Base-by-base conservation (phyloP, 53 echinoderm and acorn worm species). In the Holothuria leucospilota region DNA sequence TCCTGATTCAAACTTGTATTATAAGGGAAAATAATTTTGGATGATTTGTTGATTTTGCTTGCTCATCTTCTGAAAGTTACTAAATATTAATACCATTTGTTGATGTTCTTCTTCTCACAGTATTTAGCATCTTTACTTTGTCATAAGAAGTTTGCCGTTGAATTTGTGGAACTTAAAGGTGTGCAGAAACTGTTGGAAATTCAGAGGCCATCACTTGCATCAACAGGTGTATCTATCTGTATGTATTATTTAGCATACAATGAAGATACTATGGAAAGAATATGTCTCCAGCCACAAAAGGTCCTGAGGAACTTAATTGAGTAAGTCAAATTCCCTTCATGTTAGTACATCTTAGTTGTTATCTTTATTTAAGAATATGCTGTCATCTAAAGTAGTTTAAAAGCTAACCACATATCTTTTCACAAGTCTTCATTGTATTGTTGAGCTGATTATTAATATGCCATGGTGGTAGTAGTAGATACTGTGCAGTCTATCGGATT, bases 101-200 rank as follows among this genome's bases (percentile, higher is more conserved):
- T 46, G 46, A 56, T 56, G 56, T 56, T 39, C 24, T 13, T 67
- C 5, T 29, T 73, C 59, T 29, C 26, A 46, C 71, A 99, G 99
- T 99, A 99, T 74, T 81, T 99, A 30, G 94, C 95, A 20, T 93
- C 99, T 21, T 78, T 99, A 58, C 90, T 99, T 29, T 99, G 99
- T 72, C 99, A 99, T 87, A 99, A 99, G 89, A 99, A 99, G 92
- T 99, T 95, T 92, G 99, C 99, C 12, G 93, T 92, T 62, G 98
- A 99, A 85, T 99, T 99, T 85, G 88, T 99, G 20, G 92, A 95
- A 78, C 52, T 88, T 23, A 86, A 85, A 14, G 99, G 99, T 0
- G 93, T 99, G 1, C 95, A 94, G 84, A 88, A 89, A 46, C 94
- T 99, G 14, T 84, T 99, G 38, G 88, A 89, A 51, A 92, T 95